These are phyloP conservation scores for Aleiodes leptofemur DNA, from an alignment of 2,888 invertebrate genomes.

Conservation along the genomic window DNA sequence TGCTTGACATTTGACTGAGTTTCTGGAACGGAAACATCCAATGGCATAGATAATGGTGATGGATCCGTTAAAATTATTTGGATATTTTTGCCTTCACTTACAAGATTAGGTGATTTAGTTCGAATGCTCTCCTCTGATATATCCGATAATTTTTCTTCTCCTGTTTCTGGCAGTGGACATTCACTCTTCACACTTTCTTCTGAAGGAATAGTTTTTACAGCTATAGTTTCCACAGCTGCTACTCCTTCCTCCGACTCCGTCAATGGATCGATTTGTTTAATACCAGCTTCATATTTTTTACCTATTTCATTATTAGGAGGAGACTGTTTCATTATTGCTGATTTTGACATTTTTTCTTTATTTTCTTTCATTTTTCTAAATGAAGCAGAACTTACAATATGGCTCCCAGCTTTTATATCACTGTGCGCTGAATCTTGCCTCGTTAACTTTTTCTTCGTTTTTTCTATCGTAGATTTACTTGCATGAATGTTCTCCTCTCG, in stretches of 20 bases:
- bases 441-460: background rate
- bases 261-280: background rate
- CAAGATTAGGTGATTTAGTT: too few relatives aligned
- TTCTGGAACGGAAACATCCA: too few relatives aligned
- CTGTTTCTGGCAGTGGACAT: background rate
- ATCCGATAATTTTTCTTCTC: slow-evolving; percentile 12
- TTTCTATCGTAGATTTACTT: slow-evolving; percentile 7
- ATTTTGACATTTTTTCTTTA: slow-evolving; percentile 37
- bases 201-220: background rate
- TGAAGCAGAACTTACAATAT: background rate
- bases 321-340: slow-evolving; percentile 29
- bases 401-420: background rate
- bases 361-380: slow-evolving; percentile 38
- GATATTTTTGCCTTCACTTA: too few relatives aligned
- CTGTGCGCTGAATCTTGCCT: slow-evolving; percentile 22
- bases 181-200: slow-evolving; percentile 1
- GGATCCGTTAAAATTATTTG: too few relatives aligned
- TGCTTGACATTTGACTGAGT: background rate
- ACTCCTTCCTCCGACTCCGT: slow-evolving; percentile 18
- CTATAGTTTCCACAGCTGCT: background rate
- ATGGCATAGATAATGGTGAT: too few relatives aligned
- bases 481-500: slow-evolving; percentile 15
- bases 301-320: slow-evolving; percentile 18
- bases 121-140: too few relatives aligned
- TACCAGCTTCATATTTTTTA: background rate